phyloP scores from a whole-genome alignment of 2,888 invertebrate species.

The Ceriagrion tenellum region DNA sequence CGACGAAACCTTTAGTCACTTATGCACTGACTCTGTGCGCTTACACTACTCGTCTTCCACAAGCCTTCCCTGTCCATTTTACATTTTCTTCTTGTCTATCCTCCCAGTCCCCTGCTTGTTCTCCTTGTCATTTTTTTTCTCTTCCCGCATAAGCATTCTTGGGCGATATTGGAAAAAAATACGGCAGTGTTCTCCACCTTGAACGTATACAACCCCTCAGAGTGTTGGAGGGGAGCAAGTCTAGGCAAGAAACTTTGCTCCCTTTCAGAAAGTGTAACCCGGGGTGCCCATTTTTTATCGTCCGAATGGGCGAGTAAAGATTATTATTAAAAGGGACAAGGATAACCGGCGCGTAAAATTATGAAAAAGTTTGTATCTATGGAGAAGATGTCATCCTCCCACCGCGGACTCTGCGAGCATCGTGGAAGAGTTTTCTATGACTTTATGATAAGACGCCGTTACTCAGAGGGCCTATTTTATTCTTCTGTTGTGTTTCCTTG shows the following conservation, averaged over 20 bases:
- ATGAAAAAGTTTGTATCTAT: background rate
- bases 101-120: background rate
- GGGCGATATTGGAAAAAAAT: conserved; percentile 10
- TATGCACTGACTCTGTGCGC: background rate
- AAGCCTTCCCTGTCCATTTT: background rate
- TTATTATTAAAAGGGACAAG: background rate
- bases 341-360: background rate
- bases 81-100: background rate
- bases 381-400: background rate
- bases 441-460: background rate
- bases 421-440: background rate
- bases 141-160: background rate
- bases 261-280: background rate
- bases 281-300: background rate
- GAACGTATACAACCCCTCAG: background rate
- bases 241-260: background rate
- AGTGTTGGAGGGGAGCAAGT: background rate
- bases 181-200: background rate
- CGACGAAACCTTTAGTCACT: background rate
- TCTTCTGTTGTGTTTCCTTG: too few species aligned
- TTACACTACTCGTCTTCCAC: background rate
- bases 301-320: background rate
- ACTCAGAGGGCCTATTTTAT: background rate
- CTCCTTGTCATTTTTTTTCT: background rate
- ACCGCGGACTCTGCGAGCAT: background rate